These are phyloP conservation scores for Saimiri boliviensis DNA, from an alignment of 2,113 vertebrate species.

Conservation along the genomic window DNA sequence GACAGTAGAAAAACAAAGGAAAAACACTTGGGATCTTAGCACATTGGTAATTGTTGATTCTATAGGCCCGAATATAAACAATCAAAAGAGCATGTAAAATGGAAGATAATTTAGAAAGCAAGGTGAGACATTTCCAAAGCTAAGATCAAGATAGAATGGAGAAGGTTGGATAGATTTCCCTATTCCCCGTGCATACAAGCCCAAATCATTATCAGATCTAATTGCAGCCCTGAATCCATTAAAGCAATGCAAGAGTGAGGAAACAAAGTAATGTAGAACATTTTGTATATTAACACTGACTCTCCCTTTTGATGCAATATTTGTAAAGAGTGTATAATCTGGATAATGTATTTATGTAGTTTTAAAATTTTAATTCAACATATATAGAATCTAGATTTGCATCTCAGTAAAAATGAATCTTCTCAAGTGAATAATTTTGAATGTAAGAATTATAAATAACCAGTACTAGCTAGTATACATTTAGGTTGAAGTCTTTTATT, in stretches of 20 bases:
- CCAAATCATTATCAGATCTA: neutral
- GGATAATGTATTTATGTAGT: constrained; percentile 30
- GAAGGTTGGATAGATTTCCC: neutral
- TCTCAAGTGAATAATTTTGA: constrained; percentile 16
- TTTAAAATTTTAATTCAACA: constrained; percentile 35
- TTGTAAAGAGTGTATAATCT: constrained; percentile 18
- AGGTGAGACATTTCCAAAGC: neutral
- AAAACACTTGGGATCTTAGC: neutral
- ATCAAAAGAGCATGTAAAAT: neutral
- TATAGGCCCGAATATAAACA: neutral
- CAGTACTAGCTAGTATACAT: constrained; percentile 50
- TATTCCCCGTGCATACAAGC: neutral
- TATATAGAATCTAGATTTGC: constrained; percentile 5
- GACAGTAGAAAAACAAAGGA: neutral
- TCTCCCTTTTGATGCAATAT: neutral
- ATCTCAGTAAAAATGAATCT: constrained; percentile 29
- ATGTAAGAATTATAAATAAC: constrained; percentile 73
- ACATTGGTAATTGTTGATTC: neutral
- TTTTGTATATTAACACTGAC: neutral
- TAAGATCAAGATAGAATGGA: neutral
- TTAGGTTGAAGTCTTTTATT: constrained; percentile 86
- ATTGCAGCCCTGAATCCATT: neutral
- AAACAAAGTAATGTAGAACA: neutral
- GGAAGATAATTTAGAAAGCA: neutral
- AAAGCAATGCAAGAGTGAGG: neutral